Evolutionary conservation across 1,140 invertebrate species (phyloP), one percentile per base, ranked within the genome.

Genomic region (Rhizoglyphus robini): DNA sequence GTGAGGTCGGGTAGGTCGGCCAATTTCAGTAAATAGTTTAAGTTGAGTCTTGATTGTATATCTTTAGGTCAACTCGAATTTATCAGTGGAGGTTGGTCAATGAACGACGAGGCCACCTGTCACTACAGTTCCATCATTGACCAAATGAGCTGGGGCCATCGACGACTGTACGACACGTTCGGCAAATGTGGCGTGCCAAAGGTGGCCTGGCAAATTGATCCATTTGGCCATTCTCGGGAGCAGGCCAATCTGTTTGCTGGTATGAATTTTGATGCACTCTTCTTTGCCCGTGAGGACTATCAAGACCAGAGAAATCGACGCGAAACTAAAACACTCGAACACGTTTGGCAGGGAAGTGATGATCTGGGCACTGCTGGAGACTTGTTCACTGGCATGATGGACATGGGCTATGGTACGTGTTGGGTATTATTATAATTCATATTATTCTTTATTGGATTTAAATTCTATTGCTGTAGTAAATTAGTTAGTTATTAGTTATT

Each of bases 81-180:
- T 69, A 88, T 90, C 0, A 94, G 90, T 0, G 94, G 93, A 2
- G 94, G 93, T 30, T 98, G 93, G 93, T 92, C 96, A 0, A 92
- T 94, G 89, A 92, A 96, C 75, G 94, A 97, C 73, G 94, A 97
- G 73, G 93, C 91, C 0, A 79, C 83, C 0, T 83, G 88, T 0
- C 89, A 97, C 74, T 99, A 98, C 75, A 87, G 88, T 68, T 89
- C 88, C 20, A 86, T 91, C 13, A 85, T 99, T 32, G 93, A 98
- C 76, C 92, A 98, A 75, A 92, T 96, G n/a, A 88, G 80, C 18
- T 69, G 81, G 0, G 83, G 83, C 27, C 73, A 82, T 62, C 72
- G 78, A 38, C 79, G 77, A 64, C 70, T 85, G 5, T 71, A 78
- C 36, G 71, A 80, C 30, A 87, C 87, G 73, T 85, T 84, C 73